Conservation (phyloP, 2,113 vertebrate species). For the Chaetura pelagica region DNA sequence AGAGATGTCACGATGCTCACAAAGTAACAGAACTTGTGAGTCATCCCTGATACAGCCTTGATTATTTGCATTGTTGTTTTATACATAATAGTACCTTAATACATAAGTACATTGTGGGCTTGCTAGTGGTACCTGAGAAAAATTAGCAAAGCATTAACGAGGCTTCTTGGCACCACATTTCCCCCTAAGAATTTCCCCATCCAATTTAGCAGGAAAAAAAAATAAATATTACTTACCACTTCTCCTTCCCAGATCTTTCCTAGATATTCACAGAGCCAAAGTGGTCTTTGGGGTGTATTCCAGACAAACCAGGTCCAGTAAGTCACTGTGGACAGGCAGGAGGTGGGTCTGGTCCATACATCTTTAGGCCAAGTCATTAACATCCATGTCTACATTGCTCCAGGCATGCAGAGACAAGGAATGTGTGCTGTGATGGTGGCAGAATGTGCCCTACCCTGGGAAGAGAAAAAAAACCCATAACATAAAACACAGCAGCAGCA, state of each 20-base stretch:
- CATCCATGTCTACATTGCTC: not conserved
- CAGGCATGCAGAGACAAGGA: not conserved
- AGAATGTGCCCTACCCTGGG: not conserved
- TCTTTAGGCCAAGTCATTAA: not conserved
- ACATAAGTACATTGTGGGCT: not conserved
- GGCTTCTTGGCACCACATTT: not conserved
- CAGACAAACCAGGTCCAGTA: not conserved
- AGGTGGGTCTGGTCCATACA: not conserved
- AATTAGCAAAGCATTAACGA: not conserved
- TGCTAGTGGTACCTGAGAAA: not conserved
- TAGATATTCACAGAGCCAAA: not conserved
- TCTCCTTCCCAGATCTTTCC: not conserved
- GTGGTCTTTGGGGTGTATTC: not conserved
- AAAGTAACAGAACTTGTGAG: not conserved
- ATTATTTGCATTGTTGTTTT: not conserved
- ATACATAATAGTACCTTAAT: not conserved
- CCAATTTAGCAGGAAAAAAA: not conserved
- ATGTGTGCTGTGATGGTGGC: not conserved
- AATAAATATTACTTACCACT: not conserved
- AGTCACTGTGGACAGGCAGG: not conserved
- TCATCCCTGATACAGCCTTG: slow-evolving; percentile 1
- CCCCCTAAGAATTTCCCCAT: not conserved
- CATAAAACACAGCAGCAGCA: not conserved
- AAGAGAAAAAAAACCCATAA: not conserved
- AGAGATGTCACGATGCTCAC: not conserved